These are phyloP conservation scores for Brachionus rotundiformis DNA, from an alignment of 1,140 invertebrate genomes.

Conservation along the genomic window DNA sequence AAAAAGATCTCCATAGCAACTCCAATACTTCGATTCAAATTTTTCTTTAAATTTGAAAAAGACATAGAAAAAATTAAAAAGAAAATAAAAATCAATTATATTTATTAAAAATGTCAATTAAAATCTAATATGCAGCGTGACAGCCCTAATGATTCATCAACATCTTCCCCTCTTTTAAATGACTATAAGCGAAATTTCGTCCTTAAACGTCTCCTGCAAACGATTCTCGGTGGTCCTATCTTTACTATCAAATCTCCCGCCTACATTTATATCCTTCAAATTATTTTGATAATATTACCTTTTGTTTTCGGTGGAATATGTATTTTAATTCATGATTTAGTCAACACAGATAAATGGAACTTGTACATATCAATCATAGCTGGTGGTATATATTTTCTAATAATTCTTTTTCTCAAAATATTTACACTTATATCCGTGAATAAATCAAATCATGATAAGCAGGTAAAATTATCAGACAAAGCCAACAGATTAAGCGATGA, in stretches of 20 bases:
- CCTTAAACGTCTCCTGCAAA: constrained; percentile 63
- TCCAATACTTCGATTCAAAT: background rate
- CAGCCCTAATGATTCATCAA: background rate
- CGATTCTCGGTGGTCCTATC: constrained; percentile 62
- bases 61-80: no score
- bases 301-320: constrained; percentile 59
- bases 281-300: constrained; percentile 58
- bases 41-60: background rate
- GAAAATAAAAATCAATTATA: no score
- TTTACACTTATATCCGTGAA: background rate
- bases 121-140: background rate
- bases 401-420: constrained; percentile 58
- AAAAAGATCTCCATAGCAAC: background rate
- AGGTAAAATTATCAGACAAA: background rate
- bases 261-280: constrained; percentile 62
- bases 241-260: constrained; percentile 57
- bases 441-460: constrained; percentile 1
- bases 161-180: constrained; percentile 61
- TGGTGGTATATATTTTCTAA: constrained; percentile 56
- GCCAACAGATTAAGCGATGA: constrained; percentile 22
- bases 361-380: constrained; percentile 54
- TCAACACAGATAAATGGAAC: constrained; percentile 53
- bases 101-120: background rate
- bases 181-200: constrained; percentile 65
- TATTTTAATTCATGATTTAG: constrained; percentile 57